A percentile compares a stretch with the other conserved stretches of the same genome.
These are phyloP conservation scores for Oikopleura albicans DNA, from an alignment of 23 tunicate species.

Conservation along the genomic window DNA sequence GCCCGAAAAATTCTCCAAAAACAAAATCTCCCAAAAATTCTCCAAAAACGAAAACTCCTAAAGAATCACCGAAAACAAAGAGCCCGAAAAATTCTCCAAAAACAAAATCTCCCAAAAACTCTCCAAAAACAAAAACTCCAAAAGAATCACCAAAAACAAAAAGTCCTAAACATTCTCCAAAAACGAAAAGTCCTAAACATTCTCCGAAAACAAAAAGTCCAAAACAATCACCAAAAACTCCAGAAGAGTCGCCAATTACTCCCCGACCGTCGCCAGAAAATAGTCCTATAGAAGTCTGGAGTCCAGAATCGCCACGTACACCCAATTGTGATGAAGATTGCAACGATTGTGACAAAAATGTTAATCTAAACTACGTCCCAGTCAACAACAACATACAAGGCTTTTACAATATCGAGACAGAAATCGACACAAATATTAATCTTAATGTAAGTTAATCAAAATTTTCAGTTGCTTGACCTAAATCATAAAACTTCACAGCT, in stretches of 20 bases:
- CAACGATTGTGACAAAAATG: too few species aligned
- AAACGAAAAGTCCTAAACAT: neutral
- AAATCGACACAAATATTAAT: neutral
- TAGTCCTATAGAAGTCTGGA: too few species aligned
- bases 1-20: neutral
- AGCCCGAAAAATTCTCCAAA: neutral
- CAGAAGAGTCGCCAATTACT: too few species aligned
- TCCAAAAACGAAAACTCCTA: neutral
- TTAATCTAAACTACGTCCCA: neutral
- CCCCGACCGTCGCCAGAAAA: neutral
- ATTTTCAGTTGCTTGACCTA: too few species aligned
- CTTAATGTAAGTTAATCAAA: neutral
- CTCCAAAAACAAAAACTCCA: neutral
- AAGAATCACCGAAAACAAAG: neutral
- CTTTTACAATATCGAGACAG: neutral
- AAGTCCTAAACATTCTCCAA: neutral
- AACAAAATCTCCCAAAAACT: neutral
- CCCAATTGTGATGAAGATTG: neutral
- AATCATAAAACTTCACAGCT: too few species aligned
- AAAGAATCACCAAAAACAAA: neutral
- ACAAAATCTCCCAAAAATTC: neutral
- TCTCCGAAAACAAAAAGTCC: neutral
- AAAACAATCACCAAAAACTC: neutral
- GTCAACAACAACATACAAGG: neutral
- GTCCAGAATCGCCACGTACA: neutral